A percentile compares a stretch with the other conserved stretches of the same genome.
Evolutionary conservation across 2,888 invertebrate genomes (phyloP).

Genomic region (Platerodrilus igneus): DNA sequence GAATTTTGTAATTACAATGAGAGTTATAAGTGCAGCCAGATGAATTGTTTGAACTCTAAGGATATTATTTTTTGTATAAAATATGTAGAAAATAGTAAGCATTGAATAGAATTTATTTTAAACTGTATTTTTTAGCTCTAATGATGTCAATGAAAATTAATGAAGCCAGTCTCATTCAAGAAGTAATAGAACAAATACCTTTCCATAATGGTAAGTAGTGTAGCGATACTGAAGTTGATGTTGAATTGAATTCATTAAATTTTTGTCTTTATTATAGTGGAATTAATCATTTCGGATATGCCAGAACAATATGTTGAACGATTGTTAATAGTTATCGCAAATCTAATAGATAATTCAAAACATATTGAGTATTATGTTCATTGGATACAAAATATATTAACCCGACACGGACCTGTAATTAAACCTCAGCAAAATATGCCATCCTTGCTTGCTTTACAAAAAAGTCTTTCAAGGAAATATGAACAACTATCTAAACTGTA

Average conservation of each 20-base stretch:
- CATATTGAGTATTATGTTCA: constrained; percentile 86
- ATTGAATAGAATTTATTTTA: too few relatives aligned
- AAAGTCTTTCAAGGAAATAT: constrained; percentile 71
- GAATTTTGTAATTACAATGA: too few relatives aligned
- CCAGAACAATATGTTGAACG: constrained; percentile 73
- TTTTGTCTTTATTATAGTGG: constrained; percentile 61
- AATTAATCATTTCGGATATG: constrained; percentile 64
- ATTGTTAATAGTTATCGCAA: constrained; percentile 65
- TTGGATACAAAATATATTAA: constrained; percentile 71
- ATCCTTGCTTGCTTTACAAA: constrained; percentile 69
- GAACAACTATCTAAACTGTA: constrained; percentile 81
- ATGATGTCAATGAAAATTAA: constrained; percentile 82
- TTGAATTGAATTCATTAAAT: constrained; percentile 15
- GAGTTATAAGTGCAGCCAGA: too few relatives aligned
- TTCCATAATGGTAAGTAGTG: constrained; percentile 62
- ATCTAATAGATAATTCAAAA: constrained; percentile 67
- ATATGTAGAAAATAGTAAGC: too few relatives aligned
- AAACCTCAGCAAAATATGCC: constrained; percentile 58
- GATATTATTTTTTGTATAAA: too few relatives aligned
- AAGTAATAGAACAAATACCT: constrained; percentile 80
- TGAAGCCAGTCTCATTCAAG: constrained; percentile 68
- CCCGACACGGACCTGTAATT: constrained; percentile 57
- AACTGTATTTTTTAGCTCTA: constrained; percentile 61
- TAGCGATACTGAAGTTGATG: constrained; percentile 10
- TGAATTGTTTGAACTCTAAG: too few relatives aligned